These are phyloP conservation scores for Hyaena hyaena DNA, from an alignment of 2,113 vertebrate genomes.

Conservation along the genomic window DNA sequence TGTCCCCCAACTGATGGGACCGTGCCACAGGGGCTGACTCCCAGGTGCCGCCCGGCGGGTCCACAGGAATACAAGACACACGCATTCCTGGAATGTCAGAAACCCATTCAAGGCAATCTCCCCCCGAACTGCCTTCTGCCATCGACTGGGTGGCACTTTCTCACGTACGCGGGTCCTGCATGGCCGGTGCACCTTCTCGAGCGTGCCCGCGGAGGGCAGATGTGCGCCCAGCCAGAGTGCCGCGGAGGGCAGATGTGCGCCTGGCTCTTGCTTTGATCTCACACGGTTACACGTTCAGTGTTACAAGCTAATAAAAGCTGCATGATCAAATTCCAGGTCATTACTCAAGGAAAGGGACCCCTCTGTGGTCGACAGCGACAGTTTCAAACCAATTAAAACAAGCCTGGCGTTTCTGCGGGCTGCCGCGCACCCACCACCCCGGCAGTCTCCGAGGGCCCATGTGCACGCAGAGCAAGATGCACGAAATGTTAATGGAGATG, in stretches of 20 bases:
- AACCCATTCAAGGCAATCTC: neutral
- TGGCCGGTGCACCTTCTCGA: neutral
- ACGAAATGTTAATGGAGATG: conserved; percentile 36
- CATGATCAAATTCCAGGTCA: conserved; percentile 82
- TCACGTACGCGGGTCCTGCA: rapidly evolving
- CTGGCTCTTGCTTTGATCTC: conserved; percentile 50
- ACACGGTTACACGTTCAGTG: neutral
- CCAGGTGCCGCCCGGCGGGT: rapidly evolving
- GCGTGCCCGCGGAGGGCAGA: neutral
- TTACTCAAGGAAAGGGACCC: conserved; percentile 79
- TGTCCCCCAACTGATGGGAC: neutral
- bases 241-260: rapidly evolving
- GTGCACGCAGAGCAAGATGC: conserved; percentile 48
- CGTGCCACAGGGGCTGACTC: rapidly evolving
- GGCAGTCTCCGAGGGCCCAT: neutral
- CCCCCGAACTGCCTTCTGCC: neutral
- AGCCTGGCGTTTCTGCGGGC: conserved; percentile 29
- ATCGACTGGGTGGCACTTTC: neutral
- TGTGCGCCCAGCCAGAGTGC: rapidly evolving
- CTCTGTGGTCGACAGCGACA: conserved; percentile 27
- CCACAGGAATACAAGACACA: rapidly evolving
- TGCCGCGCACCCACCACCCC: neutral
- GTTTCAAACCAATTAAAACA: conserved; percentile 74
- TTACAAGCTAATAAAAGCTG: conserved; percentile 54
- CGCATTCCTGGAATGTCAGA: neutral